Evolutionary conservation across 2,113 vertebrate species (phyloP), one percentile per base, ranked within the genome.

Genomic region (Nesogale talazaci): DNA sequence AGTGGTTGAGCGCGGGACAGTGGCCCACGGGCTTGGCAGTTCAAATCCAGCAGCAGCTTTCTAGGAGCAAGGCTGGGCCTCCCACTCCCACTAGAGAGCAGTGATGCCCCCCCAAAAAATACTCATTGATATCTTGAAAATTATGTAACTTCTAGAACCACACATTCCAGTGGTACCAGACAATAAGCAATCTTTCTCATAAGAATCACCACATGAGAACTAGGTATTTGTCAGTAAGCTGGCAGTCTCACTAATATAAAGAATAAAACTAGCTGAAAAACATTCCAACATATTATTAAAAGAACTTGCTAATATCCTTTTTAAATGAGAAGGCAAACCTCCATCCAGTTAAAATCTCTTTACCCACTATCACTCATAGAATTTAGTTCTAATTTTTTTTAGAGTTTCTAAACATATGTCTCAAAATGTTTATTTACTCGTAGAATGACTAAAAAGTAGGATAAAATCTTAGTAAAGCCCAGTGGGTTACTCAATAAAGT

Each of bases 391-490:
- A 92, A 92, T 72, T 94, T 52, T 52, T 12, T 52, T 83, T 79
- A 67, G 88, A 92, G 31, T 40, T 88, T 88, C 80, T 81, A 87
- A 46, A 86, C 59, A 76, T 31, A 76, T 22, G 56, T n/a, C 23
- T 93, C 86, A 86, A 38, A 42, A 83, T 38, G 59, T 85, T 83
- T 80, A 40, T 79, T 87, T 80, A 90, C 59, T 70, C 84, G 52
- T 29, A 22, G 23, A 86, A 83, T 76, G 34, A 90, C 23, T 63
- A 17, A 87, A 84, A 83, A 94, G n/a, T 27, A 76, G 65, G 76
- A 90, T 83, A 84, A 94, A 90, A 88, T 94, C 38, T 90, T 83
- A 83, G 86, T 23, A 86, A 88, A 87, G 87, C 74, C 2, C 56
- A 92, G 86, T 10, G 84, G 2, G 67, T n/a, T 79, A 83, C 72